Conservation (phyloP, 2,888 invertebrate species). For the Meghimatium bilineatum region DNA sequence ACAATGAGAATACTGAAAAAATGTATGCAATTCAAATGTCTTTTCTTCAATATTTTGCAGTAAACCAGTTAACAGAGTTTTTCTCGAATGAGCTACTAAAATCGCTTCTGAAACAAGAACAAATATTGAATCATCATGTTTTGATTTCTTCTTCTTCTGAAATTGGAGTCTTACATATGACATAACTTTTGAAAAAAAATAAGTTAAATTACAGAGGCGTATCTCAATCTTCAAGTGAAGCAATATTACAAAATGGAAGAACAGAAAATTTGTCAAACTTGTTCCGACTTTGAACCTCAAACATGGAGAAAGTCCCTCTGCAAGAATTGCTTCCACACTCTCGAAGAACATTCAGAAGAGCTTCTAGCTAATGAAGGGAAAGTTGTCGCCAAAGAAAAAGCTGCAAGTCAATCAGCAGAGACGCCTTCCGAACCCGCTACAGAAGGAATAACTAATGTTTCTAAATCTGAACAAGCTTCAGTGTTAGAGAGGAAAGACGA, state of each 20-base stretch:
- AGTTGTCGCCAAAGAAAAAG: constrained; percentile 44
- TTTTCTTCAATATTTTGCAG: too few species aligned
- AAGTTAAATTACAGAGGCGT: too few species aligned
- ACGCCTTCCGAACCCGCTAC: constrained; percentile 49
- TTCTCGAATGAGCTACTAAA: too few species aligned
- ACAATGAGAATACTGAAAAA: too few species aligned
- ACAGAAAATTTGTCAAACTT: constrained; percentile 55
- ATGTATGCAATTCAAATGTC: too few species aligned
- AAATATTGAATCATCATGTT: too few species aligned
- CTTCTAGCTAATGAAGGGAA: constrained; percentile 43
- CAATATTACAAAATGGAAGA: constrained; percentile 36
- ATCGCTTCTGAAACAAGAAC: too few species aligned
- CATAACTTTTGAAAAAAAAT: too few species aligned
- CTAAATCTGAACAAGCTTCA: constrained; percentile 38
- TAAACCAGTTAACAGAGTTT: too few species aligned
- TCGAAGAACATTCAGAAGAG: constrained; percentile 65
- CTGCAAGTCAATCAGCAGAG: constrained; percentile 39
- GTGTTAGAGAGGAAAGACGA: constrained; percentile 10
- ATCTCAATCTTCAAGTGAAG: too few species aligned
- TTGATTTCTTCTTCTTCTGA: too few species aligned
- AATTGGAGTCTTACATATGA: too few species aligned
- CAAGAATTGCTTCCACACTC: constrained; percentile 75
- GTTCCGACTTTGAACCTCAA: constrained; percentile 77
- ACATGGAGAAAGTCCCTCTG: constrained; percentile 77
- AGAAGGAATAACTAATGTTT: background rate